A percentile compares a stretch with the other conserved stretches of the same genome.
Conservation (phyloP, 2,888 invertebrate species). For the Cybosia mesomella region DNA sequence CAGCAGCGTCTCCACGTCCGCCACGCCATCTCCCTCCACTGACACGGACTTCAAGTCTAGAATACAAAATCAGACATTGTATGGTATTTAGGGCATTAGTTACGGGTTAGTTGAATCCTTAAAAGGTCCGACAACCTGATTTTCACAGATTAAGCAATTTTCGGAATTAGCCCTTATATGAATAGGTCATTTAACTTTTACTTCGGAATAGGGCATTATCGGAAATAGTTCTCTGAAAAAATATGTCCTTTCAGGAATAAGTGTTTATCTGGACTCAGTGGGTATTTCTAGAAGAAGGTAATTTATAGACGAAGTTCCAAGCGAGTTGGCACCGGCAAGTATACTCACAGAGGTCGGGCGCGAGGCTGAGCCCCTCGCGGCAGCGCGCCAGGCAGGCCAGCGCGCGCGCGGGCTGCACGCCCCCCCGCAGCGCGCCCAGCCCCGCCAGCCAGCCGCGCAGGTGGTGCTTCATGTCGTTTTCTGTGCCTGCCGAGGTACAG, state of each 20-base stretch:
- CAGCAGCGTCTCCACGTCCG: conserved; percentile 95
- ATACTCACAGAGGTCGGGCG: conserved; percentile 87
- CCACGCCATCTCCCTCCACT: conserved; percentile 96
- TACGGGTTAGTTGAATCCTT: background rate
- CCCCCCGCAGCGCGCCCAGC: conserved; percentile 92
- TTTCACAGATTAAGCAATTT: too few species aligned
- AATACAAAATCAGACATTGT: background rate
- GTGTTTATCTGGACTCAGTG: too few species aligned
- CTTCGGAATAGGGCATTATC: too few species aligned
- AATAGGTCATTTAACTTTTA: too few species aligned
- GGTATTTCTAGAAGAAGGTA: too few species aligned
- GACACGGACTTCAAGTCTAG: conserved; percentile 94
- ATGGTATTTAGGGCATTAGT: too few species aligned
- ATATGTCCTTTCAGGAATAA: too few species aligned
- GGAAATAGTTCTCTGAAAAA: too few species aligned
- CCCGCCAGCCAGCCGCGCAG: conserved; percentile 96
- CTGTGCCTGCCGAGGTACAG: conserved; percentile 91
- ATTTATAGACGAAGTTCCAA: too few species aligned
- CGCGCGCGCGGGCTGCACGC: conserved; percentile 91
- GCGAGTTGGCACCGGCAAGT: too few species aligned
- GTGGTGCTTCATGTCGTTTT: conserved; percentile 96
- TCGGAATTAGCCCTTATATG: too few species aligned
- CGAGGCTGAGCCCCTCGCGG: conserved; percentile 91
- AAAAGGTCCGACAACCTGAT: too few species aligned
- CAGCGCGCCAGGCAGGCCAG: conserved; percentile 93